Base-by-base conservation (phyloP, 1,140 invertebrate species). In the Leptopilina clavipes region DNA sequence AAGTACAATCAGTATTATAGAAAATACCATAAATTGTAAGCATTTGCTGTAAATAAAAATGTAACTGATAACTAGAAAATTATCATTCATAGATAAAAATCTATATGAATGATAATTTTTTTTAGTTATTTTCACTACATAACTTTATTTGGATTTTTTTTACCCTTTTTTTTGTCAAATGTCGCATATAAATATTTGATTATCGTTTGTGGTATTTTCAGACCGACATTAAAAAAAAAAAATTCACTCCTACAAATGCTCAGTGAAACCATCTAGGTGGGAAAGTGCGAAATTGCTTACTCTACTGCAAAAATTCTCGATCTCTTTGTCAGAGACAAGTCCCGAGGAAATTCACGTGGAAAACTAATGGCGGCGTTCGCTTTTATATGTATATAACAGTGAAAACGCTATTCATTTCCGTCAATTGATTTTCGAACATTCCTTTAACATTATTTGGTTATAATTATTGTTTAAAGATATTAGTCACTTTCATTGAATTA, bases 181-280 rank as follows among this genome's bases (percentile, higher is more conserved):
- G n/a, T 48, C 12, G 45, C 11, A 48, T 48, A 48, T 31, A 31
- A 12, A 52, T 52, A 52, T 52, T 52, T 17, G 48, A 52, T 52
- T 52, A 52, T 52, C n/a, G 48, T 52, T 52, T 8, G 48, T 52
- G 6, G 48, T 17, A 52, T 52, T 52, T 52, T 52, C 48, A 52
- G 48, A 17, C 48, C 6, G 48, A 52, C 48, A 17, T 0, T n/a
- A 52, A 17, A n/a, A 17, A 52, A 52, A 52, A 52, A 52, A 52
- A 17, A 7, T 52, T 48, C n/a, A 52, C 48, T 52, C 48, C 48
- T n/a, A 12, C 48, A 17, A n/a, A 52, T 52, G 48, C 48, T 17
- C 48, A 52, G 48, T 52, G 14, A 52, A 52, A 52, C 48, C n/a
- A 52, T 52, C 48, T n/a, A 52, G 48, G 48, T 52, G 48, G 48